Evolutionary conservation across 2,888 invertebrate species (phyloP), one percentile per base, ranked within the genome.

Genomic region (Ellobium chinense): DNA sequence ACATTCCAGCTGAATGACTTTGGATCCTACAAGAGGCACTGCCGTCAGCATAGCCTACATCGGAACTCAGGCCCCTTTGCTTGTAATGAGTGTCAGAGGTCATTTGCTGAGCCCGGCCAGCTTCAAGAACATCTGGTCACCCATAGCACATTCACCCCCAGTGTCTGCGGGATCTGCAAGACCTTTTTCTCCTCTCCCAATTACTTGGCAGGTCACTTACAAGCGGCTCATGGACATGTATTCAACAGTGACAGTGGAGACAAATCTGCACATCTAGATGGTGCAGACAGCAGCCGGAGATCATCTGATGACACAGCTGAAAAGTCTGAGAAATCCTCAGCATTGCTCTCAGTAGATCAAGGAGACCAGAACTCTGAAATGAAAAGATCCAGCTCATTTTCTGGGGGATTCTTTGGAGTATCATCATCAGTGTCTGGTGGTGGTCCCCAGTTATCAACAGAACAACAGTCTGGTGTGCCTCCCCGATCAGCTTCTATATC

Each of bases 1-100:
- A 88, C 88, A 18, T 91, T 91, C 82, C 90, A 89, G 80, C 82
- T 91, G 62, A 91, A 91, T 78, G 91, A 91, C 74, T 91, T 91
- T 84, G 91, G 91, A n/a, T 88, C 89, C 7, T 91, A 89, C 81
- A 91, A 91, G 80, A 86, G 90, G 24, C 91, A 91, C 73, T 89
- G 90, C 73, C 84, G 90, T 7, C 89, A 89, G 74, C 91, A 91
- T 81, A 86, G 87, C 7, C 86, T 72, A 21, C 72, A 54, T 2
- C 65, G 78, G 3, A 65, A 37, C 27, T 36, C 56, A 2, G 87
- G 87, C 24, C 86, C 87, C 34, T 88, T 87, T 73, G 79, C 85
- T 12, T 88, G 88, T 70, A 69, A 86, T n/a, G 87, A 87, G 21
- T 87, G 88, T 78, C 85, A 85, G 68, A 76, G 84, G n/a, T 85